Conservation (phyloP, 1,140 invertebrate genomes). For the Panagrolaimus sp. region DNA sequence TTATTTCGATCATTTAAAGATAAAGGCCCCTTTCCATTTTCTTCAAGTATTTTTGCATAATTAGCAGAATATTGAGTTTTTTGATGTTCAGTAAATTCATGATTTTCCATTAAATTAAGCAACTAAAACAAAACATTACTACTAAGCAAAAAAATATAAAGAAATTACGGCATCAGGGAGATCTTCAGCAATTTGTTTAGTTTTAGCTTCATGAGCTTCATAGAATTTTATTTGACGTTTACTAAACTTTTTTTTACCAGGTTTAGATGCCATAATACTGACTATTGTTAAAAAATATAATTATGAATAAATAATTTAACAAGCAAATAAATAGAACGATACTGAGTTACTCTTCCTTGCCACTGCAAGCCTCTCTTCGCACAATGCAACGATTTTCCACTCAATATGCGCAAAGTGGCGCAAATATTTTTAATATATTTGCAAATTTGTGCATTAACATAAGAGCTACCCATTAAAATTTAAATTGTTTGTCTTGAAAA, state of each 20-base stretch:
- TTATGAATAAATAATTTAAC: neutral
- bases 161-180: neutral
- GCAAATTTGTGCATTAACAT: too few relatives aligned
- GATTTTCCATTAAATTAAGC: neutral
- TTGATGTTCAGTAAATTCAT: neutral
- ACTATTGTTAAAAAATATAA: neutral
- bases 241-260: constrained; percentile 3
- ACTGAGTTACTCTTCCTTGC: too few relatives aligned
- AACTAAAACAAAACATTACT: neutral
- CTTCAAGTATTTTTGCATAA: too few relatives aligned
- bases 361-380: too few relatives aligned
- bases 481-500: too few relatives aligned
- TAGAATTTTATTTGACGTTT: constrained; percentile 8
- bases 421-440: too few relatives aligned
- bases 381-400: too few relatives aligned
- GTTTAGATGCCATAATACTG: neutral
- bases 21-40: neutral
- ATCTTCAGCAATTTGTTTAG: neutral
- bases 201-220: neutral
- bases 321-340: too few relatives aligned
- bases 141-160: neutral
- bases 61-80: too few relatives aligned
- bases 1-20: neutral
- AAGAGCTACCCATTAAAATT: too few relatives aligned
- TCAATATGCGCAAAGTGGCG: too few relatives aligned